Conservation (phyloP, 2,113 vertebrate genomes). For the Copsychus sechellarum region DNA sequence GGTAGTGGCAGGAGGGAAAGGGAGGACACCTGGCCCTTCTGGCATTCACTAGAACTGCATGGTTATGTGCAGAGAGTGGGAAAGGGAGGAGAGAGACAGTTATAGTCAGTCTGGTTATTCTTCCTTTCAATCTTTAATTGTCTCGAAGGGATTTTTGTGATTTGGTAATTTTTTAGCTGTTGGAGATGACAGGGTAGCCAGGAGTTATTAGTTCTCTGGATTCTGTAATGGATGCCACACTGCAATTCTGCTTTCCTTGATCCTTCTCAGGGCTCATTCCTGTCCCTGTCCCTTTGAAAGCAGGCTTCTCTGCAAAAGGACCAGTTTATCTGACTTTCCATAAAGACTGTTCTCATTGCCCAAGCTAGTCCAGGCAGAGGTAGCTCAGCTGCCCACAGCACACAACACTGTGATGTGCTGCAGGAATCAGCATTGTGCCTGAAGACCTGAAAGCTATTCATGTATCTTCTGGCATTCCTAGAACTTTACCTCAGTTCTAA, state of each 20-base stretch:
- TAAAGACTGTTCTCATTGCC: background rate
- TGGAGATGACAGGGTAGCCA: background rate
- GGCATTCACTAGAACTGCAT: background rate
- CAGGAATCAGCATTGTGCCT: background rate
- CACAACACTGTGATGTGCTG: background rate
- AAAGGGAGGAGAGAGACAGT: background rate
- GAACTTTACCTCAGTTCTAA: background rate
- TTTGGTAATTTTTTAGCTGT: background rate
- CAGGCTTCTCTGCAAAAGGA: background rate
- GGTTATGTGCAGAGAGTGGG: background rate
- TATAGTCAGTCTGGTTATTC: background rate
- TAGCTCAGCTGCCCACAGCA: background rate
- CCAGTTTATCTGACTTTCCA: background rate
- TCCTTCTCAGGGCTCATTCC: background rate
- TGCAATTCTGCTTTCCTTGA: background rate
- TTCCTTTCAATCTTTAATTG: background rate
- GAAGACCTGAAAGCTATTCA: background rate
- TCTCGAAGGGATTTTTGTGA: background rate
- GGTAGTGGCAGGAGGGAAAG: background rate
- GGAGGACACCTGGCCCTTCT: constrained; percentile 43
- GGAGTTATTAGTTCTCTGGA: background rate
- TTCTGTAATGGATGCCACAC: background rate
- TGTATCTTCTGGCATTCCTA: accelerated
- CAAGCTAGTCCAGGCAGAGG: background rate
- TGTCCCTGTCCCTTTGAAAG: background rate